Evolutionary conservation across 1,140 invertebrate species (phyloP).

Genomic region (Drosophila equinoxialis): DNA sequence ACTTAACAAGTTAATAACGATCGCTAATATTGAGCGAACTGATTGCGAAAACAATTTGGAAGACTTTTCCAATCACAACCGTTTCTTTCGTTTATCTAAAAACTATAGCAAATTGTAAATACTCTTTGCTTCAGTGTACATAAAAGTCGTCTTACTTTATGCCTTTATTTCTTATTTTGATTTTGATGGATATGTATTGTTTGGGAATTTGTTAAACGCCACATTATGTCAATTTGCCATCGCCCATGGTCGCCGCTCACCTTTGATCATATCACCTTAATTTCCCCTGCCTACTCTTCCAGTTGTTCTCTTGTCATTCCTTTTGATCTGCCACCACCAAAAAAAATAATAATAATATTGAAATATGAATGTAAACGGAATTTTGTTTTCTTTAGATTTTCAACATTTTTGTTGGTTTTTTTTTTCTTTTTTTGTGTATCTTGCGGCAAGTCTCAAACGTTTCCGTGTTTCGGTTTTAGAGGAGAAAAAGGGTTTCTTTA

Average conservation of each 20-base stretch:
- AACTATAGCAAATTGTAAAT: not conserved
- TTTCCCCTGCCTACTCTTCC: not conserved
- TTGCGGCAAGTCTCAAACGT: conserved; percentile 52
- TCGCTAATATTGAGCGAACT: too few relatives aligned
- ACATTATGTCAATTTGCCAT: conserved; percentile 81
- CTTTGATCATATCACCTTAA: conserved; percentile 45
- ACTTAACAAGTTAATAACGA: too few relatives aligned
- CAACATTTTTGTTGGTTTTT: conserved; percentile 22
- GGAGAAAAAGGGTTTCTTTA: conserved; percentile 34
- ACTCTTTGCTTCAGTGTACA: not conserved
- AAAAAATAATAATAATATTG: conserved; percentile 60
- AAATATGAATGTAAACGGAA: conserved; percentile 78
- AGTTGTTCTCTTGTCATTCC: conserved; percentile 37
- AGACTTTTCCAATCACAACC: too few relatives aligned
- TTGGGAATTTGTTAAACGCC: conserved; percentile 78
- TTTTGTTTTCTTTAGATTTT: conserved; percentile 41
- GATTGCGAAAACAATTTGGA: too few relatives aligned
- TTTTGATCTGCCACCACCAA: conserved; percentile 54
- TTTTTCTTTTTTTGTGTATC: conserved; percentile 46
- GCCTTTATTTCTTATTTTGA: conserved; percentile 27
- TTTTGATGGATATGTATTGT: conserved; percentile 59
- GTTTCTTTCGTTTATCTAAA: not conserved
- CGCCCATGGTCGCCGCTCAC: conserved; percentile 35
- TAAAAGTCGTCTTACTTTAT: not conserved
- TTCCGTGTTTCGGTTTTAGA: conserved; percentile 20